Conservation (phyloP, 2,888 invertebrate species). For the Taphrorychus bicolor region DNA sequence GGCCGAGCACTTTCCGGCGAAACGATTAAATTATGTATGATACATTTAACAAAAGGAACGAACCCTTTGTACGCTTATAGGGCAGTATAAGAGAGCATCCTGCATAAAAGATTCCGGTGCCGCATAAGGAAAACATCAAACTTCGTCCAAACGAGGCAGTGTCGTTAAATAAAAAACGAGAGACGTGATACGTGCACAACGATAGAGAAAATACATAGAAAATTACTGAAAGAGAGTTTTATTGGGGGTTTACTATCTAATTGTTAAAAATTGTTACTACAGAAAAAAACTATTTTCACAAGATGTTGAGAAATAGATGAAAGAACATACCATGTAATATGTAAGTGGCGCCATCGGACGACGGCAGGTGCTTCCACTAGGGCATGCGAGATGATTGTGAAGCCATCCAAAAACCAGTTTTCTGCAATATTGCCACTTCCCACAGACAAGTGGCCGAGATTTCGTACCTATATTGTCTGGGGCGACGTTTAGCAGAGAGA, state of each 20-base stretch:
- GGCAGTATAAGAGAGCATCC: background rate
- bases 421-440: no score
- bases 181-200: background rate
- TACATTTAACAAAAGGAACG: constrained; percentile 8
- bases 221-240: background rate
- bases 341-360: no score
- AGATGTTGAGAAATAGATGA: no score
- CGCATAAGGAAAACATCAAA: constrained; percentile 12
- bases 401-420: no score
- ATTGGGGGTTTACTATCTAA: background rate
- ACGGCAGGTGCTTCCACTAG: no score
- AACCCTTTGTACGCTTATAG: constrained; percentile 2
- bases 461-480: no score
- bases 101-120: constrained; percentile 1
- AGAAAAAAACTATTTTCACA: no score
- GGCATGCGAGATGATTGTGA: no score
- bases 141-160: constrained; percentile 1
- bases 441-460: no score
- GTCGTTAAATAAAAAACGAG: background rate
- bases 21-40: constrained; percentile 5
- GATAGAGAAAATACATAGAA: background rate
- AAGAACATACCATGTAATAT: no score
- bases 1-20: background rate
- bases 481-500: no score
- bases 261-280: background rate